These are phyloP conservation scores for Botrylloides violaceus DNA, from an alignment of 23 tunicate species.

Conservation along the genomic window DNA sequence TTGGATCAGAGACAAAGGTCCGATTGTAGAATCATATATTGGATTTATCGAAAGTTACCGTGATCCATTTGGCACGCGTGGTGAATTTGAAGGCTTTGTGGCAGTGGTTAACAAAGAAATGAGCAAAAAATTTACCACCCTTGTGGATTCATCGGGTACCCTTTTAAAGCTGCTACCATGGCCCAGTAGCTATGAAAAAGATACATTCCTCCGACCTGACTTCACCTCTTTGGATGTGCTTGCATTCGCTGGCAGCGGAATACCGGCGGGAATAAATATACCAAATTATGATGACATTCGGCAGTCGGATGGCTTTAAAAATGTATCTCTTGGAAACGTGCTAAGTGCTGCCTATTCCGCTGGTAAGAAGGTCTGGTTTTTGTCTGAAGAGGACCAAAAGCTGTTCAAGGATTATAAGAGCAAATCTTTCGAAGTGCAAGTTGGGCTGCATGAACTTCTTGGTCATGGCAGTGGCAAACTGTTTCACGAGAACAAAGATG, in stretches of 20 bases:
- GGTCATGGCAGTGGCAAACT: constrained; percentile 32
- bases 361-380: constrained; percentile 26
- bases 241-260: constrained; percentile 23
- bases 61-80: constrained; percentile 21
- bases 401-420: constrained; percentile 24
- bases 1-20: constrained; percentile 27
- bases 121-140: constrained; percentile 25
- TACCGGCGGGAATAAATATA: constrained; percentile 22
- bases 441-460: constrained; percentile 23
- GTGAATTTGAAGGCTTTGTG: constrained; percentile 27
- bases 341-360: constrained; percentile 24
- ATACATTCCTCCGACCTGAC: constrained; percentile 16
- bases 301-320: constrained; percentile 24
- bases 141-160: constrained; percentile 7
- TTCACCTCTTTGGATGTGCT: constrained; percentile 23
- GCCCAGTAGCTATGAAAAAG: constrained; percentile 15
- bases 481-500: constrained; percentile 4
- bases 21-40: constrained; percentile 23
- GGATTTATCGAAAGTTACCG: constrained; percentile 23
- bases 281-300: constrained; percentile 26
- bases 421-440: constrained; percentile 23
- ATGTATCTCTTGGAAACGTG: constrained; percentile 26
- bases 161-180: constrained; percentile 11
- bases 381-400: constrained; percentile 17
- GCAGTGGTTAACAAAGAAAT: constrained; percentile 25